These are phyloP conservation scores for Mustelus asterias DNA, from an alignment of 2,113 vertebrate species.

Conservation along the genomic window DNA sequence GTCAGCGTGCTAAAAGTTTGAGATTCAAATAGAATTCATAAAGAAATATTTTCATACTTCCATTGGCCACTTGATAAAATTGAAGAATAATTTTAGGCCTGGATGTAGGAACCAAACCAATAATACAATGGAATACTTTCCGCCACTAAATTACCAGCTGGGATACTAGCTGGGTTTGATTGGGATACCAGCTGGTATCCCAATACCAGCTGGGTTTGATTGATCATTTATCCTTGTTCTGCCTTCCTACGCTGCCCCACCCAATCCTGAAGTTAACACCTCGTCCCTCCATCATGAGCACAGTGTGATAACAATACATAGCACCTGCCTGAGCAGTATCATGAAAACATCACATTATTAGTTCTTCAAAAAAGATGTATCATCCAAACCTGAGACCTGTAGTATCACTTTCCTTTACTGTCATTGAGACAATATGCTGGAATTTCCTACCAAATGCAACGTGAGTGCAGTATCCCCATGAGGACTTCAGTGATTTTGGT, in stretches of 20 bases:
- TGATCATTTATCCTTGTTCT: neutral
- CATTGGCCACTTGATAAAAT: neutral
- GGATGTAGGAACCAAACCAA: neutral
- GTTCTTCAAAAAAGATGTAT: neutral
- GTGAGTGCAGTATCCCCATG: neutral
- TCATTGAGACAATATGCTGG: neutral
- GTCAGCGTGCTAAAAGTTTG: neutral
- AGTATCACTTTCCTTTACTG: neutral
- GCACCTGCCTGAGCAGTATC: neutral
- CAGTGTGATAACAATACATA: neutral
- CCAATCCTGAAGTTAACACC: neutral
- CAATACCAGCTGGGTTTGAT: neutral
- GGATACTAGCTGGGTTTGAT: too few relatives aligned
- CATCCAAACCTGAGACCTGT: neutral
- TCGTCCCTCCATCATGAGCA: neutral
- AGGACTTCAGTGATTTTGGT: neutral
- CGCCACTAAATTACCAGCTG: neutral
- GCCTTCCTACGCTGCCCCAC: neutral
- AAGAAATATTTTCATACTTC: neutral
- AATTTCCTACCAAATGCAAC: neutral
- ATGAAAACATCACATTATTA: neutral
- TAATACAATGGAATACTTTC: neutral
- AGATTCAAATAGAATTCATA: neutral
- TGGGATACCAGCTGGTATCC: too few relatives aligned
- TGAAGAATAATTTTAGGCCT: neutral